Percentiles rank a stretch among this genome's conserved stretches.
phyloP scores from a whole-genome alignment of 1,140 invertebrate species.

The Heterodera carotae region DNA sequence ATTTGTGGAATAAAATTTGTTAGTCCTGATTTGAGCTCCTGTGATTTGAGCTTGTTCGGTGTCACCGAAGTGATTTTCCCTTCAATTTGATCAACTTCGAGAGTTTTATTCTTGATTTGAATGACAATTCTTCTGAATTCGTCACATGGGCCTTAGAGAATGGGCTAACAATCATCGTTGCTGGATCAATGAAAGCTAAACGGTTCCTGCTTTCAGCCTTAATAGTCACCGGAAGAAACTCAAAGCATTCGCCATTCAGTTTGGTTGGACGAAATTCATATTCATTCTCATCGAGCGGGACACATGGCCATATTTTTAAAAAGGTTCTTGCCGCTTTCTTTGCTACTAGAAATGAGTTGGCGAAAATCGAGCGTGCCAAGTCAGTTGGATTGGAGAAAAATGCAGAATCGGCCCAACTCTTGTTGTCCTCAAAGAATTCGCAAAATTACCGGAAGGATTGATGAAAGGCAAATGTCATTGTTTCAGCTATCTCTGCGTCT shows the following conservation, averaged over 20 bases:
- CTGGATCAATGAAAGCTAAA: background rate
- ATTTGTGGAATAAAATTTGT: background rate
- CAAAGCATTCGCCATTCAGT: constrained; percentile 9
- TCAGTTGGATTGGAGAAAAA: constrained; percentile 8
- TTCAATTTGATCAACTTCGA: constrained; percentile 13
- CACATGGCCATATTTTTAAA: constrained; percentile 4
- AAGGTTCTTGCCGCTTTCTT: background rate
- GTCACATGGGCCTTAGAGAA: background rate
- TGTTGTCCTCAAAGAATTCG: background rate
- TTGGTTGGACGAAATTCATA: background rate
- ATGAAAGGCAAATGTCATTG: constrained; percentile 12
- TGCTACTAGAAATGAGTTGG: background rate
- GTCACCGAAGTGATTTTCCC: constrained; percentile 17
- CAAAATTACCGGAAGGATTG: background rate
- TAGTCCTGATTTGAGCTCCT: background rate
- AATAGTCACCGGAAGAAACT: background rate
- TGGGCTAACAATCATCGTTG: background rate
- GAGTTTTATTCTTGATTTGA: background rate
- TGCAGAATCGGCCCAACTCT: background rate
- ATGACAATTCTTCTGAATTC: background rate
- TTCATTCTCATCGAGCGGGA: background rate
- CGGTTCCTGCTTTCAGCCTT: background rate
- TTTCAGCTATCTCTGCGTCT: background rate
- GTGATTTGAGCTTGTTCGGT: background rate
- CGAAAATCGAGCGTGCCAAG: background rate